Base-by-base conservation (phyloP, 2,888 invertebrate genomes). In the Oligia fasciuncula region DNA sequence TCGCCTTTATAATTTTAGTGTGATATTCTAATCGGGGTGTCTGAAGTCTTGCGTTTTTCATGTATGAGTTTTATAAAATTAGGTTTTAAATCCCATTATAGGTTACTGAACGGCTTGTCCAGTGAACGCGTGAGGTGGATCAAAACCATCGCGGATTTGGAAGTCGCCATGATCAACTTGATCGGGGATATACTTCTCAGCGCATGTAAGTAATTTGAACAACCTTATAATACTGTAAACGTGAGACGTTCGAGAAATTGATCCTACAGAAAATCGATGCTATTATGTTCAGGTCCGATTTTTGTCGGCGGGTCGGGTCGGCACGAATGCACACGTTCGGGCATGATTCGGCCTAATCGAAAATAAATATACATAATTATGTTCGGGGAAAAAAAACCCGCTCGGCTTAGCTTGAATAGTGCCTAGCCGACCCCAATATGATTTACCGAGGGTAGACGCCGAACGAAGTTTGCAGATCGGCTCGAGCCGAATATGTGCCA, bases 81-180 rank as follows among this genome's bases (percentile, higher is more conserved):
- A 9, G n/a, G 23, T 29, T 57, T 57, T 40, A n/a, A 60, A 51
- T 40, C 29, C 2, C 17, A 3, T 57, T 73, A 11, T 54, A 97
- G 96, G 83, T 95, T 98, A 86, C 96, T 98, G 65, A 95, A 95
- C 71, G 98, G 98, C 6, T 91, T 98, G 67, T 97, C 98, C 0
- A 98, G 97, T 23, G 98, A 98, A 91, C 97, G 98, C 85, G 97
- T 97, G 68, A 96, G 98, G 23, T 99, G 98, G 98, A 97, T 98
- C 60, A 96, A 97, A 68, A 98, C 98, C 0, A 98, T 98, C 4
- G 95, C 96, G 35, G 96, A 97, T 0, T 96, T 98, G 77, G 97
- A 97, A 80, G 91, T 95, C 0, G 97, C 96, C 17, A 96, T 97
- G 23, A 91, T 97, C 19, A 98, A 97, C 86, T 96, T 98, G 2